phyloP scores from a whole-genome alignment of 2,113 vertebrate genomes.

The Psittacula cyanocephala region DNA sequence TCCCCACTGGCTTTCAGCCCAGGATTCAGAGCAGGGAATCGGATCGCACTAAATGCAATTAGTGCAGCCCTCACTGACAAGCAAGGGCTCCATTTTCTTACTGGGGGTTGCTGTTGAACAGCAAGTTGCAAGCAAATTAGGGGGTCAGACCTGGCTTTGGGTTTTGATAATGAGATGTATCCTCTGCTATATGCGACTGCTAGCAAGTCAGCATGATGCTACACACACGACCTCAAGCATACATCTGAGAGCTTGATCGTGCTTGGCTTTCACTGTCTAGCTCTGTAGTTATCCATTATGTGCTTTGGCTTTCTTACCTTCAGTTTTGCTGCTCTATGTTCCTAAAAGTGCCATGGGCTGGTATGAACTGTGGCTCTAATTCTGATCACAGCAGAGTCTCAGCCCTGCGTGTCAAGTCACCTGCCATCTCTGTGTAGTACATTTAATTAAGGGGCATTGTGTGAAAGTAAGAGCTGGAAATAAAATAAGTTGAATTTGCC shows the following conservation, averaged over 20 bases:
- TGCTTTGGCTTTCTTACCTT: background rate
- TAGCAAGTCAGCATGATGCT: background rate
- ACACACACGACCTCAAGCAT: fast-evolving
- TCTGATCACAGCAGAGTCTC: conserved; percentile 25
- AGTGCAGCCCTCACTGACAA: background rate
- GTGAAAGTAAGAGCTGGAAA: conserved; percentile 2
- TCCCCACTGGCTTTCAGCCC: background rate
- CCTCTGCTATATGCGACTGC: background rate
- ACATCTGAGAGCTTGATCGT: background rate
- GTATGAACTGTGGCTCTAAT: background rate
- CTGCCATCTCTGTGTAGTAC: background rate
- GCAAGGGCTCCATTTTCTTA: background rate
- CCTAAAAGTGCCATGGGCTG: background rate
- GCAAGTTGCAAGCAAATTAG: background rate
- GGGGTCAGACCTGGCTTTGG: background rate
- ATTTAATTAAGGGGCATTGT: conserved; percentile 55
- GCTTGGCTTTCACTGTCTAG: background rate
- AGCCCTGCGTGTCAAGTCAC: conserved; percentile 1
- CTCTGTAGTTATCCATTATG: background rate
- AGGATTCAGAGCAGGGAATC: background rate
- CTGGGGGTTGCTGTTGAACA: background rate
- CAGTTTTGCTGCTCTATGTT: background rate
- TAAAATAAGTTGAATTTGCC: conserved; percentile 49
- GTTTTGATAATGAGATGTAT: background rate
- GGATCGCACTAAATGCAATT: background rate